Evolutionary conservation across 2,113 vertebrate genomes (phyloP).

Genomic region (Percopsis transmontana): DNA sequence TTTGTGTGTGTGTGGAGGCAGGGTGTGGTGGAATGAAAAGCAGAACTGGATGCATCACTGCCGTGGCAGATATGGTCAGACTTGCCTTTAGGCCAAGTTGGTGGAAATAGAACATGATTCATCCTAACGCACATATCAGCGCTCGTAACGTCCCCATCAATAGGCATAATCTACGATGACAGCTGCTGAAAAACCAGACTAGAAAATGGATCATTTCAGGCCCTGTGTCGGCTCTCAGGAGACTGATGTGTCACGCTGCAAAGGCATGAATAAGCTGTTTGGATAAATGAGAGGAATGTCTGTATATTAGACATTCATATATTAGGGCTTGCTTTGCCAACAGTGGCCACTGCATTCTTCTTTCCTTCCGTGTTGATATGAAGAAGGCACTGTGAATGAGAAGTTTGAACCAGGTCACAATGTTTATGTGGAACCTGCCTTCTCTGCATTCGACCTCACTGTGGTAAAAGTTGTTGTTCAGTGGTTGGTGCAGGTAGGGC

Average conservation of each 20-base stretch:
- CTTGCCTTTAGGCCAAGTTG: conserved; percentile 24
- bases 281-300: conserved; percentile 37
- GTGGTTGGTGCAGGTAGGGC: too few species aligned
- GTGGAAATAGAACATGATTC: conserved; percentile 34
- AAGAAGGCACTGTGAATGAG: conserved; percentile 22
- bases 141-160: conserved; percentile 40
- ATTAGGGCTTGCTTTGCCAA: conserved; percentile 1
- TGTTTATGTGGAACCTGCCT: too few species aligned
- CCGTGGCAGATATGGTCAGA: conserved; percentile 4
- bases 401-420: conserved; percentile 12
- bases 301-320: conserved; percentile 18
- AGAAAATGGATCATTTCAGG: conserved; percentile 51
- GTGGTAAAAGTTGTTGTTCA: too few species aligned
- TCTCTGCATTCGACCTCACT: too few species aligned
- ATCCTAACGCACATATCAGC: conserved; percentile 27
- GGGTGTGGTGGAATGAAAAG: background rate
- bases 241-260: conserved; percentile 39
- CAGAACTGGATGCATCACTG: conserved; percentile 4
- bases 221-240: conserved; percentile 16
- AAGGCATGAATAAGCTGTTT: conserved; percentile 19
- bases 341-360: too few species aligned
- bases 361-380: conserved; percentile 7
- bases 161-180: conserved; percentile 47
- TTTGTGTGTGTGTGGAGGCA: background rate
- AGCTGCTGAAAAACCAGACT: conserved; percentile 41